Evolutionary conservation across 2,888 invertebrate genomes (phyloP).

Genomic region (Athetis lepigone): DNA sequence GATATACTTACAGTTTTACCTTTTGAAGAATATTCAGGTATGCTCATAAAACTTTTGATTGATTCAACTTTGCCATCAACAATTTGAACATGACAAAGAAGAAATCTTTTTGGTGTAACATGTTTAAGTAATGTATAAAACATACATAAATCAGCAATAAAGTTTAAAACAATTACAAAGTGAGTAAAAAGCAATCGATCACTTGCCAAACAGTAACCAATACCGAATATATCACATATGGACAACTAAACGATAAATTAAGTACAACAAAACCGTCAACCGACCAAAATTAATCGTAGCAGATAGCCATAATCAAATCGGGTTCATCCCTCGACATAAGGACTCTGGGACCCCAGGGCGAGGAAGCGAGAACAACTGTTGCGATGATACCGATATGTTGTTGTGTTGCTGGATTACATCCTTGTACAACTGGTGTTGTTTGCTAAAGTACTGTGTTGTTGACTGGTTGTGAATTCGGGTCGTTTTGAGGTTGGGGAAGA

Average conservation of each 20-base stretch:
- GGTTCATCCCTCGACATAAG: constrained; percentile 71
- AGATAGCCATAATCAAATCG: constrained; percentile 79
- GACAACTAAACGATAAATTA: constrained; percentile 54
- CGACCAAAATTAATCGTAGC: constrained; percentile 68
- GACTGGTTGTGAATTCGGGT: constrained; percentile 5
- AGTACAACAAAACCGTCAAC: constrained; percentile 46
- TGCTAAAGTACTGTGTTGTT: constrained; percentile 44
- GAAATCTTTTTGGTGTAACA: neutral
- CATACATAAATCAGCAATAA: too few relatives aligned
- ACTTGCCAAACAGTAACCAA: neutral
- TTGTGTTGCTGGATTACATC: constrained; percentile 70
- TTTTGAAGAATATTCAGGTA: neutral
- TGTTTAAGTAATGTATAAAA: too few relatives aligned
- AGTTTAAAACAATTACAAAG: too few relatives aligned
- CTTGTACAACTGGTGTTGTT: constrained; percentile 65
- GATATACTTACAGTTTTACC: too few relatives aligned
- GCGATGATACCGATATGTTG: constrained; percentile 74
- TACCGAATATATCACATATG: constrained; percentile 42
- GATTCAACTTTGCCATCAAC: neutral
- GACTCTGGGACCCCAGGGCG: constrained; percentile 49
- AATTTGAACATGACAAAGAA: neutral
- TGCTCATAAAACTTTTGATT: neutral
- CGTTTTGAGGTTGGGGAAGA: too few relatives aligned
- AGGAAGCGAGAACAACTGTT: constrained; percentile 82
- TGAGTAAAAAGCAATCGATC: neutral